Conservation (phyloP, 1,140 invertebrate genomes). For the Gerris buenoi region DNA sequence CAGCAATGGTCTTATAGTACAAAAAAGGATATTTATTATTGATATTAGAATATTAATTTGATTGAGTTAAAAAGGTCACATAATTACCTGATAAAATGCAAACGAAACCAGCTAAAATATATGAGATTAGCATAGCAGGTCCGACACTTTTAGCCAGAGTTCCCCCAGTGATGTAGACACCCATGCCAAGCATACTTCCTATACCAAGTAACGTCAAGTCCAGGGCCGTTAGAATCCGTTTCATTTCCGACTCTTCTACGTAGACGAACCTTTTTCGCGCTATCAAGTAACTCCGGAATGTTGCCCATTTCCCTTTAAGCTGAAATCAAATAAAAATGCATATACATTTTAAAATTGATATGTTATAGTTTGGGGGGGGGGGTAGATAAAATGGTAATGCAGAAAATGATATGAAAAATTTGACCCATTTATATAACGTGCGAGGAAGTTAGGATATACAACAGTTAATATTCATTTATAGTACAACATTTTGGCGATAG, state of each 20-base stretch:
- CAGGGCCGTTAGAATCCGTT: constrained; percentile 45
- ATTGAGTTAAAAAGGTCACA: no score
- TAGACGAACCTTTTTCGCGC: constrained; percentile 10
- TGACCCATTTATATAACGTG: no score
- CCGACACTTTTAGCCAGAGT: constrained; percentile 62
- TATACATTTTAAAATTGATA: no score
- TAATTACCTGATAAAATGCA: constrained; percentile 36
- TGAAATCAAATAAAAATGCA: neutral
- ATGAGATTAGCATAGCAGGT: constrained; percentile 67
- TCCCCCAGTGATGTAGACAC: constrained; percentile 75
- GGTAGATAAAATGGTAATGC: no score
- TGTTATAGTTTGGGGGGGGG: no score
- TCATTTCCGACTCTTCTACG: constrained; percentile 25
- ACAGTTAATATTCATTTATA: no score
- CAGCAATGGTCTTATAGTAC: no score
- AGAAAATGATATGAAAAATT: no score
- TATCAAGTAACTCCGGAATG: neutral
- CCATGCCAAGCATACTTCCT: constrained; percentile 72
- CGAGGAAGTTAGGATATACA: no score
- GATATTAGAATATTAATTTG: no score
- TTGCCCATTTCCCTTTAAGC: constrained; percentile 3
- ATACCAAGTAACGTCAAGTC: constrained; percentile 67
- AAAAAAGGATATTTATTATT: no score
- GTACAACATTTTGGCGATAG: no score
- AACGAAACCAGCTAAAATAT: constrained; percentile 67